Conservation (phyloP, 37 sponge, comb jelly and placozoan species). For the Oscarella lobularis region DNA sequence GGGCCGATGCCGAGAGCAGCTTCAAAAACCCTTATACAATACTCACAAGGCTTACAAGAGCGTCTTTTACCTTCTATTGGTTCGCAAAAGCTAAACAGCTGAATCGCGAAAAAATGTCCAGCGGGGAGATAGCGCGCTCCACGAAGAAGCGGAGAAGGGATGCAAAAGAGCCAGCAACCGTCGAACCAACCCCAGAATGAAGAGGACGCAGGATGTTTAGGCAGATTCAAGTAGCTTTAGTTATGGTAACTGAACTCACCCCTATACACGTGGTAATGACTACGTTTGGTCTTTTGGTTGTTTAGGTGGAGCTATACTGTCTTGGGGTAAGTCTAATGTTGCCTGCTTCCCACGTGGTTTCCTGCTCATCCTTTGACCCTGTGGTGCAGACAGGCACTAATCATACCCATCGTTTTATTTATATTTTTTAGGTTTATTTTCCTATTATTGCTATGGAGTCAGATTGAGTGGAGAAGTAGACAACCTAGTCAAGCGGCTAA, state of each 20-base stretch:
- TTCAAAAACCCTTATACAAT: no score
- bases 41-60: no score
- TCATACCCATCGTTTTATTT: background rate
- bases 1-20: no score
- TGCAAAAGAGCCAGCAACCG: no score
- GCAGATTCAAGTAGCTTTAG: no score
- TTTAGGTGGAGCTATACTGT: slow-evolving; percentile 68
- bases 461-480: slow-evolving; percentile 24
- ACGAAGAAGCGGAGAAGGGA: no score
- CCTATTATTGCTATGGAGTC: slow-evolving; percentile 74
- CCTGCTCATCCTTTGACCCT: slow-evolving; percentile 71
- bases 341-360: slow-evolving; percentile 60
- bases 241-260: slow-evolving; percentile 11
- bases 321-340: slow-evolving; percentile 66
- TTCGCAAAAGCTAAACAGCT: no score
- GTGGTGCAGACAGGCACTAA: slow-evolving; percentile 77
- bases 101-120: no score
- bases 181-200: no score
- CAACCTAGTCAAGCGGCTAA: slow-evolving; percentile 26
- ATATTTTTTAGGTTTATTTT: slow-evolving; percentile 50
- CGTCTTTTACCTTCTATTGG: no score
- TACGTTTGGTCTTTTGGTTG: background rate
- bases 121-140: no score
- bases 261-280: background rate
- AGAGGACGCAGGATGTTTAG: no score